phyloP scores from a whole-genome alignment of 2,888 invertebrate species.

The Laothoe populi region DNA sequence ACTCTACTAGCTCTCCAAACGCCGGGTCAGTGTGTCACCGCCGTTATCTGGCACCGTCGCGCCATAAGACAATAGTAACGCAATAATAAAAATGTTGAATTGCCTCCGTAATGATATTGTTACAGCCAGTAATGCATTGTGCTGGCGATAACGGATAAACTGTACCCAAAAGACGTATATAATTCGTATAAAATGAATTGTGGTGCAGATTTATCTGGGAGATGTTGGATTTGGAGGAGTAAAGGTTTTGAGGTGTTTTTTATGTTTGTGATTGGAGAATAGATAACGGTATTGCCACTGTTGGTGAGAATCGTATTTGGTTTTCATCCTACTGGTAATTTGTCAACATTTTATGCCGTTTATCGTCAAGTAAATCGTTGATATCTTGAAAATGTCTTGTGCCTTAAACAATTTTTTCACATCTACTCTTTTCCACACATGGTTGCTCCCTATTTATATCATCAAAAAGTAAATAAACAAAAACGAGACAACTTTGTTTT shows the following conservation, averaged over 20 bases:
- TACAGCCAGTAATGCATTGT: slow-evolving; percentile 78
- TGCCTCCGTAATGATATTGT: slow-evolving; percentile 82
- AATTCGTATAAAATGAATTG: slow-evolving; percentile 48
- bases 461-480: slow-evolving; percentile 21
- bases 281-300: too few relatives aligned
- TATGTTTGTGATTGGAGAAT: not conserved
- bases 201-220: slow-evolving; percentile 29
- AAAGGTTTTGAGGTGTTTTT: not conserved
- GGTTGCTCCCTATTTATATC: not conserved
- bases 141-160: slow-evolving; percentile 83
- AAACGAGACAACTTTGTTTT: slow-evolving; percentile 31
- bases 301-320: too few relatives aligned
- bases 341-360: too few relatives aligned
- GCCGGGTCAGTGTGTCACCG: slow-evolving; percentile 47
- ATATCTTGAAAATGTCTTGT: too few relatives aligned
- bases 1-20: slow-evolving; percentile 12
- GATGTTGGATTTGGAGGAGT: slow-evolving; percentile 31
- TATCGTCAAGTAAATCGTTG: too few relatives aligned
- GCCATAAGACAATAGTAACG: slow-evolving; percentile 84
- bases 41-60: slow-evolving; percentile 75
- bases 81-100: slow-evolving; percentile 86
- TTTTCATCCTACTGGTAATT: too few relatives aligned
- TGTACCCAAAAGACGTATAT: slow-evolving; percentile 78
- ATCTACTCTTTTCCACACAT: not conserved
- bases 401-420: too few relatives aligned